Base-by-base conservation (phyloP, 2,797 vertebrate genomes). In the Notolabrus celidotus region DNA sequence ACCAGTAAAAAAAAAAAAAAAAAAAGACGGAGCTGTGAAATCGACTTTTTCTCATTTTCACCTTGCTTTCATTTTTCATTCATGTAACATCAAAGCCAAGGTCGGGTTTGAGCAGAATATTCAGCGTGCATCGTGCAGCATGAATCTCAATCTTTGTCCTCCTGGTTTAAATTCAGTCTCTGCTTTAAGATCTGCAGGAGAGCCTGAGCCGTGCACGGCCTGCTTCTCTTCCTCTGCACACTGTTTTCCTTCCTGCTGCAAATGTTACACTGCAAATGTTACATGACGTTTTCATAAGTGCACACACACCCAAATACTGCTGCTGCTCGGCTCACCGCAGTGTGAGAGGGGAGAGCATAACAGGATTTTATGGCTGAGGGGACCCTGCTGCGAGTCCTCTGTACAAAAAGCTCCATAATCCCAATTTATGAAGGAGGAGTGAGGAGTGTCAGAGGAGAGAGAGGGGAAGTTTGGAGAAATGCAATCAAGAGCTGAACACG, bases 201-300 rank as follows among this genome's bases (percentile, higher is more conserved):
- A 33, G 49, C 23, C 1, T n/a, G 57, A 51, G 31, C 16, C 34
- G 20, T 56, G 58, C 36, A 2, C 58, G 51, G 42, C 29, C 25
- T 63, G 27, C 49, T 38, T 69, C 57, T 34, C 58, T 39, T 36
- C 43, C 46, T 39, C 53, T 49, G 34, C 42, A 25, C 25, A 27
- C 33, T 79, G 56, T 86, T 80, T 86, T 82, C 74, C 50, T n/a
- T 66, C 49, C 75, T 45, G 62, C 43, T 41, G 76, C 29, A 57
- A 57, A 79, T 85, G 33, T 86, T 80, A 74, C 62, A 71, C 43
- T 41, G 76, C 29, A 57, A 57, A 79, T 85, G 33, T 86, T 80
- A 74, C 62, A 71, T 64, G 62, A 60, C 65, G 74, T 36, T 74
- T 70, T 70, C 78, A 74, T 85, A 71, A 83, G 57, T 71, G 36